Evolutionary conservation across 2,888 invertebrate genomes (phyloP).

Genomic region (Drosophila dives): DNA sequence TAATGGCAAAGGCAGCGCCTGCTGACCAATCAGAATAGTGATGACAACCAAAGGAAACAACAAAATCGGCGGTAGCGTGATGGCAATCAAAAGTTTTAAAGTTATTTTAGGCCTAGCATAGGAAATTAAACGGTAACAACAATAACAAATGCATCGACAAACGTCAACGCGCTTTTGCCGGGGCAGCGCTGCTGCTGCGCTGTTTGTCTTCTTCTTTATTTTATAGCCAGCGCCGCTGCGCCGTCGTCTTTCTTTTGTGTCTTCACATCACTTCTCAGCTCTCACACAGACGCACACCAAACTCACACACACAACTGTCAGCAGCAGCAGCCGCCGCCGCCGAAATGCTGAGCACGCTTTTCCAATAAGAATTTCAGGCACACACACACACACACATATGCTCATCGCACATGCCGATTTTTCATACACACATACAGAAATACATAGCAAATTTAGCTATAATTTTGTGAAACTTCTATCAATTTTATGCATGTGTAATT

Average conservation of each 20-base stretch:
- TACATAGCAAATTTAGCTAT: conserved; percentile 61
- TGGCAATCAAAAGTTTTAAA: conserved; percentile 72
- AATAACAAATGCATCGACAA: conserved; percentile 60
- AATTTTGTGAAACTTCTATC: conserved; percentile 33
- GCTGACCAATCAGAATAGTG: conserved; percentile 1
- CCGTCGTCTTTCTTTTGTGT: conserved; percentile 69
- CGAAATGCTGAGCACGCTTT: conserved; percentile 79
- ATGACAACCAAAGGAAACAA: conserved; percentile 7
- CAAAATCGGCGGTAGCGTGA: conserved; percentile 19
- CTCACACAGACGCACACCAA: conserved; percentile 42
- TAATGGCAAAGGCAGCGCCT: conserved; percentile 7
- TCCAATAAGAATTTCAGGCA: conserved; percentile 74
- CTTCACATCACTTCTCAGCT: conserved; percentile 67
- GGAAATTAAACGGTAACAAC: conserved; percentile 59
- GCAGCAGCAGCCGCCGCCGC: conserved; percentile 50
- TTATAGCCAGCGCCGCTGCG: conserved; percentile 55
- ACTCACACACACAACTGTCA: conserved; percentile 46
- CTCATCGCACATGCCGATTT: conserved; percentile 71
- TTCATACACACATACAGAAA: conserved; percentile 54
- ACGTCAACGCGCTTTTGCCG: conserved; percentile 61
- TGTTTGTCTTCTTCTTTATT: conserved; percentile 65
- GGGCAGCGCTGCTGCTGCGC: conserved; percentile 54
- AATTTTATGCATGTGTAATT: conserved; percentile 17
- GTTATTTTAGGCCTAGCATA: conserved; percentile 70
- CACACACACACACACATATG: conserved; percentile 40